A percentile compares a stretch with the other conserved stretches of the same genome.
Conservation (phyloP, 2,797 vertebrate genomes). For the Uromys caudimaculatus region DNA sequence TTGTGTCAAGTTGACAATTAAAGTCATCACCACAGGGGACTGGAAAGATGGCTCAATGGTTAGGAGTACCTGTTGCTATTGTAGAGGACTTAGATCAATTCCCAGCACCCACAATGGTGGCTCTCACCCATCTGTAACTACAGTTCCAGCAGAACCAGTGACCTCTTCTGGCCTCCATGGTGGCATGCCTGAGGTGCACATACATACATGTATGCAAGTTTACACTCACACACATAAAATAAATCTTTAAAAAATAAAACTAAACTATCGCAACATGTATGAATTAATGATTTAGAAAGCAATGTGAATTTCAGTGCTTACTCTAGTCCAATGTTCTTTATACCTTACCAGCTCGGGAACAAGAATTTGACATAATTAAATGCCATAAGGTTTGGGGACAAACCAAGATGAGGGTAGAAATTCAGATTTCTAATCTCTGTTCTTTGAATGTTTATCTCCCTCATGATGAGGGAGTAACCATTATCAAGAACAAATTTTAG, state of each 20-base stretch:
- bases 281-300: background rate
- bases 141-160: background rate
- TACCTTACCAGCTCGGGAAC: background rate
- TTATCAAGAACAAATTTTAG: background rate
- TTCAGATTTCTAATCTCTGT: background rate
- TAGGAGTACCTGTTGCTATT: background rate
- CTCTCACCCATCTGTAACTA: background rate
- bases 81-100: background rate
- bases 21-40: background rate
- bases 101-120: background rate
- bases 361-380: background rate
- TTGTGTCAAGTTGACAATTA: background rate
- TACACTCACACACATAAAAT: background rate
- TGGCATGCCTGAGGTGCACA: background rate
- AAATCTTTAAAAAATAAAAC: background rate
- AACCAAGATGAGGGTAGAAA: slow-evolving; percentile 18
- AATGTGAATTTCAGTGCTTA: background rate
- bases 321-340: background rate
- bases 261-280: background rate
- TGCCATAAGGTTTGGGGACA: background rate
- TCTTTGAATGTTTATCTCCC: background rate
- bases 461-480: background rate
- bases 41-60: background rate
- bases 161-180: background rate
- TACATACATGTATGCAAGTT: background rate